Conservation (phyloP, 64 coral and sea anemone species). For the Stylophora pistillata region DNA sequence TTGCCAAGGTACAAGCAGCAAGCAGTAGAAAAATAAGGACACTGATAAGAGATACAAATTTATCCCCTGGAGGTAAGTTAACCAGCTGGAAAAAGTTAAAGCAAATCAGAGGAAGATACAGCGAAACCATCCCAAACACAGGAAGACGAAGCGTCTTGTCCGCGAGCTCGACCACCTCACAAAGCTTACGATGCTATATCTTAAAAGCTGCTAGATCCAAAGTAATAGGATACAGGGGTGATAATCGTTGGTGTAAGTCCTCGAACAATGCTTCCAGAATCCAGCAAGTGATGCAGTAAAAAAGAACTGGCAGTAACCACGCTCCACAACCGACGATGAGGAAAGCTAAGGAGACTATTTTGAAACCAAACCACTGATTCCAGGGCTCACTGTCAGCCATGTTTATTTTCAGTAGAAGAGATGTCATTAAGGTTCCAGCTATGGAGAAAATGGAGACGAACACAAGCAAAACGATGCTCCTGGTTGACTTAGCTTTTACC, state of each 20-base stretch:
- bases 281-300: constrained; percentile 11
- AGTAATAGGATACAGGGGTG: background rate
- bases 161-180: no score
- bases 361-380: constrained; percentile 10
- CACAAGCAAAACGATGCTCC: background rate
- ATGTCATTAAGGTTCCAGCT: no score
- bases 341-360: background rate
- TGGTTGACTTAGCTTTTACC: background rate
- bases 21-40: background rate
- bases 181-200: background rate
- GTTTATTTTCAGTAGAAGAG: background rate
- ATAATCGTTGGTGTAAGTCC: background rate
- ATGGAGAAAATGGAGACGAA: background rate
- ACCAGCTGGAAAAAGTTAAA: background rate
- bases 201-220: background rate
- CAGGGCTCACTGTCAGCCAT: background rate
- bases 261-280: constrained; percentile 2
- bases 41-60: background rate
- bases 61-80: background rate
- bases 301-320: constrained; percentile 18
- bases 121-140: no score
- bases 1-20: background rate
- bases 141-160: background rate
- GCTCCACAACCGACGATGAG: background rate
- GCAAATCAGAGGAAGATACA: background rate